Evolutionary conservation across 2,888 invertebrate genomes (phyloP).

Genomic region (Anorthoa munda): DNA sequence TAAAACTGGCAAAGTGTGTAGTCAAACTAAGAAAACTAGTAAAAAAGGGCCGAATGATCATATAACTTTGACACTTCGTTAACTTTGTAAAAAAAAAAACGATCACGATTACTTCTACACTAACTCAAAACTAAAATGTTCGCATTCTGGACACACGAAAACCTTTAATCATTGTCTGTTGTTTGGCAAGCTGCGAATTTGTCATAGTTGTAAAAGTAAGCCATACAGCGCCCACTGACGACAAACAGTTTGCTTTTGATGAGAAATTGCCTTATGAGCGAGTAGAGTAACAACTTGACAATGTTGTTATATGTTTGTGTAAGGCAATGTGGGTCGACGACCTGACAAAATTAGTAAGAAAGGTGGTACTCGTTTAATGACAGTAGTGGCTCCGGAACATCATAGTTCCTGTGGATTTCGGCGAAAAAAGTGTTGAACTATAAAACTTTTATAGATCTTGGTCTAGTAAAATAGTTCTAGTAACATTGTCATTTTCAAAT

Average conservation of each 20-base stretch:
- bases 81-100: too few relatives aligned
- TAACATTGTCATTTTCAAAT: neutral
- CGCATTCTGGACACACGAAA: neutral
- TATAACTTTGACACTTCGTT: too few relatives aligned
- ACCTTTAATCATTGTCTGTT: neutral
- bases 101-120: neutral
- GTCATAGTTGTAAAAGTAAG: slow-evolving; percentile 1
- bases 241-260: slow-evolving; percentile 4
- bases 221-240: slow-evolving; percentile 19
- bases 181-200: neutral
- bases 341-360: slow-evolving; percentile 24
- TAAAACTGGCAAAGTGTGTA: neutral
- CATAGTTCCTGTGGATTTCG: neutral
- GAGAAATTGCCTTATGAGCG: slow-evolving; percentile 24
- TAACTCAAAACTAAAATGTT: neutral
- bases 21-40: too few relatives aligned
- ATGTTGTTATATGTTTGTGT: slow-evolving; percentile 13
- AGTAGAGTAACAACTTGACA: neutral
- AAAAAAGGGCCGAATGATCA: too few relatives aligned
- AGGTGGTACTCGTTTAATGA: neutral
- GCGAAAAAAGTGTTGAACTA: neutral
- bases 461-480: neutral
- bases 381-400: neutral
- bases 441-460: neutral
- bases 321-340: slow-evolving; percentile 26